Evolutionary conservation across 2,888 invertebrate genomes (phyloP).

Genomic region (Trileptium ribeirensis): DNA sequence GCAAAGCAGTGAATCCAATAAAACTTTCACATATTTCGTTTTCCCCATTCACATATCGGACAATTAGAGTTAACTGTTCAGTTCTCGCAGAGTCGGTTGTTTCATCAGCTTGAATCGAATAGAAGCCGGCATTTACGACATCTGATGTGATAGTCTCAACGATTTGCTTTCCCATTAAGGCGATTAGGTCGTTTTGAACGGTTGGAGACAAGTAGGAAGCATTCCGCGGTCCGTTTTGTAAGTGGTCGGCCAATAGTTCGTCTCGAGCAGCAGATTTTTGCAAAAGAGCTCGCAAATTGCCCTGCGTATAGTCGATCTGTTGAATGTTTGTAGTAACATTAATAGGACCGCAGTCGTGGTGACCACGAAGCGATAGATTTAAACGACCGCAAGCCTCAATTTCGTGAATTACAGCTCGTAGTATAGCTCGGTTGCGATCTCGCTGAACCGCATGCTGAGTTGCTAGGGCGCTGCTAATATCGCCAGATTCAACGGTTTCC

Average conservation of each 20-base stretch:
- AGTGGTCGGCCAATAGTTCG: slow-evolving; percentile 35
- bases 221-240: slow-evolving; percentile 29
- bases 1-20: too few relatives aligned
- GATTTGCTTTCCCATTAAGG: too few relatives aligned
- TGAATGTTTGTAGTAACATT: background rate
- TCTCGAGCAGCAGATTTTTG: slow-evolving; percentile 41
- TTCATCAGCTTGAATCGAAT: too few relatives aligned
- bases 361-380: background rate
- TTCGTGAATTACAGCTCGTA: background rate
- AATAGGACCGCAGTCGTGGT: background rate
- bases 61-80: too few relatives aligned
- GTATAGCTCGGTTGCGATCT: background rate
- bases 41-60: too few relatives aligned
- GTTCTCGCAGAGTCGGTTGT: too few relatives aligned
- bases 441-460: background rate
- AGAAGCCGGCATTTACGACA: too few relatives aligned
- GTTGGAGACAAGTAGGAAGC: too few relatives aligned
- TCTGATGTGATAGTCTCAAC: too few relatives aligned
- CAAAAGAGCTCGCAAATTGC: slow-evolving; percentile 45
- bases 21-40: too few relatives aligned
- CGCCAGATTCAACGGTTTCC: background rate
- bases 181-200: too few relatives aligned
- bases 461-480: background rate
- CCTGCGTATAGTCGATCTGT: slow-evolving; percentile 38
- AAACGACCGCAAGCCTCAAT: background rate